Base-by-base conservation (phyloP, 2,888 invertebrate species). In the Drosophila kanekoi region DNA sequence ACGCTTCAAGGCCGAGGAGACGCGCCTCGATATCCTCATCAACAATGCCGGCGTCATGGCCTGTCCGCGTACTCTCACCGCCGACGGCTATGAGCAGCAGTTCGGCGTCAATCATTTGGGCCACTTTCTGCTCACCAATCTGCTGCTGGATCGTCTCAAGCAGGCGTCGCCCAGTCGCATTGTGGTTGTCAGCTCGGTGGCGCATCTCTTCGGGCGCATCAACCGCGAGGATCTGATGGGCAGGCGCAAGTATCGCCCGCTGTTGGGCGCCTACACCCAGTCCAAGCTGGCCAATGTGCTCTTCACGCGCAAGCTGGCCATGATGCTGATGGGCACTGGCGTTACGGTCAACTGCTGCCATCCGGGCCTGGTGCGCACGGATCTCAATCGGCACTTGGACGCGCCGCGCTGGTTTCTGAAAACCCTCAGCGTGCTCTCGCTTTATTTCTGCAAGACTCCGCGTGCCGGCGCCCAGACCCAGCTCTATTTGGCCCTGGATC, bases 201-300 rank as follows among this genome's bases (percentile, higher is more conserved):
- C 96, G 1, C 95, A 97, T 92, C 88, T 91, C 54, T 92, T 94
- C 75, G 97, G 97, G 0, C 88, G 90, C 37, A 94, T 96, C n/a
- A 92, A 95, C 80, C 95, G 95, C 41, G 94, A 95, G 9, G 96
- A 96, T 90, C 90, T 96, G 47, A 96, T 97, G 91, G 95, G 94
- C 79, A 95, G 96, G 78, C 93, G 93, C 56, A 90, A 92, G 0
- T 97, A 97, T 81, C 94, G 93, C 76, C 92, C 95, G 4, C 88
- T 93, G 3, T 84, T 93, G 0, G 93, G 93, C 53, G 96, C 96
- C 0, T 97, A 97, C 87, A 92, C 93, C 20, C 95, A 95, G 90
- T 97, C 96, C 90, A 97, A 97, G 93, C 91, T 96, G 54, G 96
- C 96, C 0, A 97, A 97, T 89, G 91, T 97, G 40, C 90, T 97